A percentile compares a stretch with the other conserved stretches of the same genome.
Conservation (phyloP, 2,113 vertebrate species). For the Gobius niger region DNA sequence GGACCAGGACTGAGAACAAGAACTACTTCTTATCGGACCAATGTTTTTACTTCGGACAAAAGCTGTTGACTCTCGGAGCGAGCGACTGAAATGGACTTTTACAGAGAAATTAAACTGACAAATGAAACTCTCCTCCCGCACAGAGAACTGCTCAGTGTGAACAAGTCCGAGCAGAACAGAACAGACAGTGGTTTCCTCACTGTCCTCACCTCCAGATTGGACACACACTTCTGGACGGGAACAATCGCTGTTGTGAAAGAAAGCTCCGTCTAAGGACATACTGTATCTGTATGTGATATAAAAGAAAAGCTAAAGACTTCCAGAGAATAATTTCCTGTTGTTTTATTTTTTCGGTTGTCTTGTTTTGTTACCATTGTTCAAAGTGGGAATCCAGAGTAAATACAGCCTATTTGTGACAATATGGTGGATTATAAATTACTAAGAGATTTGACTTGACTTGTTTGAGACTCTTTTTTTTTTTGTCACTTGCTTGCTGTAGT, state of each 20-base stretch:
- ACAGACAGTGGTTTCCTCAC: conserved; percentile 20
- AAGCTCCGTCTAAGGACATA: conserved; percentile 50
- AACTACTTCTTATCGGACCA: conserved; percentile 39
- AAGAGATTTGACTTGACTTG: conserved; percentile 48
- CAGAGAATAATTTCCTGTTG: conserved; percentile 66
- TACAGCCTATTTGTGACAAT: conserved; percentile 62
- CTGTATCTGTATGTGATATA: conserved; percentile 54
- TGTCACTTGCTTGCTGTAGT: conserved; percentile 34
- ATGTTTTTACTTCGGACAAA: conserved; percentile 21
- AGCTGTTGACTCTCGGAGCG: conserved; percentile 10
- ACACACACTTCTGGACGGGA: conserved; percentile 34
- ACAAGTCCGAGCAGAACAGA: conserved; percentile 33
- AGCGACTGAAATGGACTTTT: conserved; percentile 1
- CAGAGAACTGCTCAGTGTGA: conserved; percentile 25
- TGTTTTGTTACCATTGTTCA: conserved; percentile 73
- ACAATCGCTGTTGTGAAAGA: conserved; percentile 24
- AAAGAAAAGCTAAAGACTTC: conserved; percentile 62
- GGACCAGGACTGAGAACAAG: conserved; percentile 67
- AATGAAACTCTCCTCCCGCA: conserved; percentile 13
- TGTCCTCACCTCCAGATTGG: conserved; percentile 28
- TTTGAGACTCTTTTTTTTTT: conserved; percentile 64
- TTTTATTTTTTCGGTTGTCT: conserved; percentile 57
- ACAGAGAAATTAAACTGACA: conserved; percentile 11
- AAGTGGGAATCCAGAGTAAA: conserved; percentile 68
- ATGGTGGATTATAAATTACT: conserved; percentile 63